Percentiles rank a stretch among this genome's conserved stretches.
Conservation (phyloP, 2,797 vertebrate genomes). For the Myoxocephalus aenaeus region DNA sequence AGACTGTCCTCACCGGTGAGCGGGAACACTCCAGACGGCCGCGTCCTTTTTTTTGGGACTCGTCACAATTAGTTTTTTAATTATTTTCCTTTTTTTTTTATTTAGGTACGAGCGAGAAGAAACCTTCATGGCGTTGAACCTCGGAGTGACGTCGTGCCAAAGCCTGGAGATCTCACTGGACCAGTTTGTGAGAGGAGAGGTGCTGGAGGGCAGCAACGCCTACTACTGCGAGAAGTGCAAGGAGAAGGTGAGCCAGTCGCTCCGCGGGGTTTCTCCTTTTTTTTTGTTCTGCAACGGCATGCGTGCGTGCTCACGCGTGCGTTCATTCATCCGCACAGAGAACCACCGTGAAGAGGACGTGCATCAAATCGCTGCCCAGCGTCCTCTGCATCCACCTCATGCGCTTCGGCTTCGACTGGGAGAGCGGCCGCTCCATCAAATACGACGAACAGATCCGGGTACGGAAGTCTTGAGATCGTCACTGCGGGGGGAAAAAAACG, state of each 20-base stretch:
- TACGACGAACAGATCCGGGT: conserved; percentile 99
- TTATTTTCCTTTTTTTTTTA: conserved; percentile 1
- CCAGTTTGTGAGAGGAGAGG: conserved; percentile 98
- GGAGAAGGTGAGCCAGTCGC: conserved; percentile 91
- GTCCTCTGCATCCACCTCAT: conserved; percentile 98
- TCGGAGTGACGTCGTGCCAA: conserved; percentile 98
- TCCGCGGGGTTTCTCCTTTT: not conserved
- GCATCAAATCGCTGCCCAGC: conserved; percentile 95
- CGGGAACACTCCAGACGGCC: accelerated
- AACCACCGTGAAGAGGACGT: conserved; percentile 97
- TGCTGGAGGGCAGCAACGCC: conserved; percentile 97
- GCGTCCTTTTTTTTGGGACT: not conserved
- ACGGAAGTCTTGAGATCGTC: conserved; percentile 30
- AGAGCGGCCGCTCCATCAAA: conserved; percentile 98
- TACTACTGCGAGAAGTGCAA: conserved; percentile 99
- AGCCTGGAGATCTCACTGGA: conserved; percentile 98
- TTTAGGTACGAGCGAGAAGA: conserved; percentile 99
- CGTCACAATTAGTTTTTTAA: no score
- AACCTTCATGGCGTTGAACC: conserved; percentile 98
- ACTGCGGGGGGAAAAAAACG: no score
- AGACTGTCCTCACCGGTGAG: conserved; percentile 97
- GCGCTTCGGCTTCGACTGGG: conserved; percentile 99
- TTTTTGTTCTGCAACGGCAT: no score
- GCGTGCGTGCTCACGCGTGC: not conserved
- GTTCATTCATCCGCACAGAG: conserved; percentile 81